Percentiles rank a stretch among this genome's conserved stretches.
These are phyloP conservation scores for Phymastichus coffea DNA, from an alignment of 1,140 invertebrate species.

Conservation along the genomic window DNA sequence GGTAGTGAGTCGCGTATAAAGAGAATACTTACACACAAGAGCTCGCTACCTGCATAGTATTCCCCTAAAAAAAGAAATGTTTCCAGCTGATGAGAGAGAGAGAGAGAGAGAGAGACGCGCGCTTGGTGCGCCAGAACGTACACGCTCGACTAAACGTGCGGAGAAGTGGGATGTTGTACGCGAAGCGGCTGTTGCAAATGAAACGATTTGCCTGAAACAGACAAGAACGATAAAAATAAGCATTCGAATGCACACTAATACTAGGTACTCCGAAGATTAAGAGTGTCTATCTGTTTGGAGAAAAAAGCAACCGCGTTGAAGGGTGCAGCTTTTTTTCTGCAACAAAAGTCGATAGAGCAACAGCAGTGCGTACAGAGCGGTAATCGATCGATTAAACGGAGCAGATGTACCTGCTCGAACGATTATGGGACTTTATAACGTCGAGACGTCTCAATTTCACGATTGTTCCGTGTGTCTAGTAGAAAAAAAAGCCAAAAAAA, in stretches of 20 bases:
- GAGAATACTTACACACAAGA: too few species aligned
- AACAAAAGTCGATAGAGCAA: slow-evolving; percentile 28
- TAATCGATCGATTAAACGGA: slow-evolving; percentile 36
- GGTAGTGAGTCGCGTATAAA: too few species aligned
- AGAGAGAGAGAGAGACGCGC: slow-evolving; percentile 26
- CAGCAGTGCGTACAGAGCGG: slow-evolving; percentile 1
- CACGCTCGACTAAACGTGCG: slow-evolving; percentile 58
- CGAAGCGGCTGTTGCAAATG: slow-evolving; percentile 43
- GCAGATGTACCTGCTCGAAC: slow-evolving; percentile 54
- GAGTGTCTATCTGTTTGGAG: too few species aligned
- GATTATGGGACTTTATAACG: slow-evolving; percentile 52
- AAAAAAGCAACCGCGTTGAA: background rate
- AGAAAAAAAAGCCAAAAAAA: slow-evolving; percentile 30
- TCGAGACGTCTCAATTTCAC: slow-evolving; percentile 56
- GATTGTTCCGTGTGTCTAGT: slow-evolving; percentile 33
- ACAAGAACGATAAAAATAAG: too few species aligned
- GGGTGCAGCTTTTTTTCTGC: slow-evolving; percentile 12
- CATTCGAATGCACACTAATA: too few species aligned
- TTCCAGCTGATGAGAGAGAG: too few species aligned
- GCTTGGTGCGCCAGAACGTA: background rate
- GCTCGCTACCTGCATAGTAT: too few species aligned
- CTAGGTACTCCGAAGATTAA: too few species aligned
- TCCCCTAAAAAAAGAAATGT: too few species aligned
- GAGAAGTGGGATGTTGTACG: slow-evolving; percentile 39
- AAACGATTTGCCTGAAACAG: slow-evolving; percentile 56